Evolutionary conservation across 2,797 vertebrate species (phyloP).

Genomic region (Pelobates cultripes): DNA sequence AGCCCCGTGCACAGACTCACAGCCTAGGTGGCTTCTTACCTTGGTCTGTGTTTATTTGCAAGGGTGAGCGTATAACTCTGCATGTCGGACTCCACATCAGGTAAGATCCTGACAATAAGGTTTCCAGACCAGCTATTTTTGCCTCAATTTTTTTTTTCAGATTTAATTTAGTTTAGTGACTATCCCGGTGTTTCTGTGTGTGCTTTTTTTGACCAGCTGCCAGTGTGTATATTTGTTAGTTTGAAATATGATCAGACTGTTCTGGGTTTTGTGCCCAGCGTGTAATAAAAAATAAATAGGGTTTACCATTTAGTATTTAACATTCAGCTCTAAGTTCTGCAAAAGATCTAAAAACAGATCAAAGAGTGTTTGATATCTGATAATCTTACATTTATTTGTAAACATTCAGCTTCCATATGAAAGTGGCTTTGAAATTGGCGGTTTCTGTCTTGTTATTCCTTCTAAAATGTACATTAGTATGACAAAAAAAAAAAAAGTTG

Average conservation of each 20-base stretch:
- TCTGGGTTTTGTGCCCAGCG: neutral
- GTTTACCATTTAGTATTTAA: constrained; percentile 8
- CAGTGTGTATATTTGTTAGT: neutral
- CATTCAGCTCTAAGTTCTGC: neutral
- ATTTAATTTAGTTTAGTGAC: too few relatives aligned
- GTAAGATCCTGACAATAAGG: too few relatives aligned
- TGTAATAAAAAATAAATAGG: neutral
- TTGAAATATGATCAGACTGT: neutral
- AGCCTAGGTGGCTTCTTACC: too few relatives aligned
- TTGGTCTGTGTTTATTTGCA: too few relatives aligned
- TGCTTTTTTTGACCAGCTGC: neutral
- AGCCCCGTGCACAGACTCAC: too few relatives aligned
- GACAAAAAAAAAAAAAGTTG: too few relatives aligned
- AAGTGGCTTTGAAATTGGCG: neutral
- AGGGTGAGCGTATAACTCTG: too few relatives aligned
- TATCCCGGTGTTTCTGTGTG: too few relatives aligned
- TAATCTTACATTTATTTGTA: neutral
- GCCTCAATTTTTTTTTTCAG: too few relatives aligned
- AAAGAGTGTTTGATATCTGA: neutral
- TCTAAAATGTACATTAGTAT: too few relatives aligned
- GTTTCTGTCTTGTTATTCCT: neutral
- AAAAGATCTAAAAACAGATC: neutral
- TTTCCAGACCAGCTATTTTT: too few relatives aligned
- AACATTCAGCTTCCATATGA: neutral
- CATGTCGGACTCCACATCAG: too few relatives aligned